Evolutionary conservation across 2,888 invertebrate genomes (phyloP).

Genomic region (Himalopsyche kuldschensis): DNA sequence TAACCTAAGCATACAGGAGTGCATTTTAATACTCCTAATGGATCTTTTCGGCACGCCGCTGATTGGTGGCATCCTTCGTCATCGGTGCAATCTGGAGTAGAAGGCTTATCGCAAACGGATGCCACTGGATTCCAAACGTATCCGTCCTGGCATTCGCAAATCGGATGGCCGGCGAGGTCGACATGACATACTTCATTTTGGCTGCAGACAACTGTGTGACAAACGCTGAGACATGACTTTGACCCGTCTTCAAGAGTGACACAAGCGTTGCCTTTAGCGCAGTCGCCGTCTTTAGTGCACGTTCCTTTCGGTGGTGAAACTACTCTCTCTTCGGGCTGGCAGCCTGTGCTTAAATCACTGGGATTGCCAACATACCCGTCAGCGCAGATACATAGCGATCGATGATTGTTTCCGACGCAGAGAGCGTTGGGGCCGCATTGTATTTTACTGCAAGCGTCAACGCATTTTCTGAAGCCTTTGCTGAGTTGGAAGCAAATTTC

Average conservation of each 20-base stretch:
- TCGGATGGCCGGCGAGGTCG: constrained; percentile 67
- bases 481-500: constrained; percentile 88
- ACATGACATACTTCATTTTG: constrained; percentile 79
- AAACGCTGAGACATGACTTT: constrained; percentile 75
- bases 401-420: constrained; percentile 81
- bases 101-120: constrained; percentile 83
- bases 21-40: constrained; percentile 83
- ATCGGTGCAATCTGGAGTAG: constrained; percentile 76
- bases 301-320: constrained; percentile 59
- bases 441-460: constrained; percentile 83
- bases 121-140: constrained; percentile 83
- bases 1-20: constrained; percentile 75
- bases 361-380: constrained; percentile 84
- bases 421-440: constrained; percentile 90
- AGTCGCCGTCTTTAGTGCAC: constrained; percentile 72
- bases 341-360: constrained; percentile 75
- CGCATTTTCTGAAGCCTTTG: constrained; percentile 77
- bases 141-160: constrained; percentile 77
- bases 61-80: constrained; percentile 71
- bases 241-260: constrained; percentile 63
- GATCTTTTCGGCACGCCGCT: constrained; percentile 80
- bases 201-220: constrained; percentile 79
- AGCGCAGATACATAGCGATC: constrained; percentile 83
- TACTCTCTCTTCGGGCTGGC: constrained; percentile 68
- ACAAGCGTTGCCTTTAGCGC: constrained; percentile 72